These are phyloP conservation scores for Beaufortia kweichowensis DNA, from an alignment of 2,113 vertebrate genomes.

Conservation along the genomic window DNA sequence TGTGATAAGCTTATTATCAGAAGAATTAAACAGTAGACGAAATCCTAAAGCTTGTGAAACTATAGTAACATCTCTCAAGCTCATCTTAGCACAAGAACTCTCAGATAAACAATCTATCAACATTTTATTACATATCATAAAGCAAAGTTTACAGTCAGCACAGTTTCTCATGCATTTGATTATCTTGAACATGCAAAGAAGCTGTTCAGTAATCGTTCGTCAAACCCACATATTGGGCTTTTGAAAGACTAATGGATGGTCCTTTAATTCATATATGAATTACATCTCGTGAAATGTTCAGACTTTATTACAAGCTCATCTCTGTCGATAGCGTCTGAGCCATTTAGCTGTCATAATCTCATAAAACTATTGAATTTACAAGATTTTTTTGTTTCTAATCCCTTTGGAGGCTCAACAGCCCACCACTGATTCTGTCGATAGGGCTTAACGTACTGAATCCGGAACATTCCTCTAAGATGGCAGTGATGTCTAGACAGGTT, in stretches of 20 bases:
- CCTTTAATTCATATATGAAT: neutral
- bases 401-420: no score
- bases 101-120: neutral
- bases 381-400: no score
- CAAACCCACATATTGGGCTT: constrained; percentile 34
- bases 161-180: constrained; percentile 29
- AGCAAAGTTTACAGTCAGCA: constrained; percentile 24
- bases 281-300: neutral
- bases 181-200: constrained; percentile 24
- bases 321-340: no score
- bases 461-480: neutral
- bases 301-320: no score
- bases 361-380: no score
- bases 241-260: neutral
- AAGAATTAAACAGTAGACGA: constrained; percentile 8
- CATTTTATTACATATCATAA: constrained; percentile 19
- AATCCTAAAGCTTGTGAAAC: neutral
- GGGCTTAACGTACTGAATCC: neutral
- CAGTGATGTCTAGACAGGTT: neutral
- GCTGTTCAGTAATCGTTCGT: constrained; percentile 6
- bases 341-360: no score
- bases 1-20: constrained; percentile 41
- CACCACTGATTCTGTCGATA: neutral
- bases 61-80: neutral
- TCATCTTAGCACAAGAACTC: neutral